A percentile compares a stretch with the other conserved stretches of the same genome.
Evolutionary conservation across 2,797 vertebrate genomes (phyloP).

Genomic region (Pangasius larnaudii): DNA sequence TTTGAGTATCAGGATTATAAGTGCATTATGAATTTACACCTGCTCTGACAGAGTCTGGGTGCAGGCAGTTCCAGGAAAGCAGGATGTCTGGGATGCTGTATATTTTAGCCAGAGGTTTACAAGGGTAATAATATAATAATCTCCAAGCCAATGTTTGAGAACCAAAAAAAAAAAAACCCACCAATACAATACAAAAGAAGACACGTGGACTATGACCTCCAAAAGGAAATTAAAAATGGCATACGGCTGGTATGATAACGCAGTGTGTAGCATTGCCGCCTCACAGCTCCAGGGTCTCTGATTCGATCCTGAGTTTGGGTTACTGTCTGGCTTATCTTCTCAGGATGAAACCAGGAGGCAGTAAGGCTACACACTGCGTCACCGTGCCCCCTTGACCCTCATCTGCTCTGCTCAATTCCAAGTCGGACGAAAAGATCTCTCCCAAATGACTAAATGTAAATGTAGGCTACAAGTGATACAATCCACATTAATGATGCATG

Average conservation of each 20-base stretch:
- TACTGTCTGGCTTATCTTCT: not conserved
- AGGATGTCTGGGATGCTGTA: not conserved
- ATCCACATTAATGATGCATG: not conserved
- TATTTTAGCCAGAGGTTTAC: conserved; percentile 1
- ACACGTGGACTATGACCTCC: not conserved
- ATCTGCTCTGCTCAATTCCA: not conserved
- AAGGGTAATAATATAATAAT: not conserved
- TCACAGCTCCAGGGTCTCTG: not conserved
- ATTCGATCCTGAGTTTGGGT: not conserved
- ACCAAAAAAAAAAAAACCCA: not conserved
- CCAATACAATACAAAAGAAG: not conserved
- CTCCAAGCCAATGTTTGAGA: not conserved
- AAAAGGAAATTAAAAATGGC: conserved; percentile 11
- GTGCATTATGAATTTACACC: not conserved
- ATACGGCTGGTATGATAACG: not conserved
- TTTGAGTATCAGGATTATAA: not conserved
- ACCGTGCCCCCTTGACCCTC: not conserved
- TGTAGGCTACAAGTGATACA: not conserved
- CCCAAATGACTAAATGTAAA: not conserved
- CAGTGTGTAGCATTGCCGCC: not conserved
- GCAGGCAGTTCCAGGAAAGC: conserved; percentile 1
- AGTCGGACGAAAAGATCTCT: not conserved
- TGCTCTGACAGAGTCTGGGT: not conserved
- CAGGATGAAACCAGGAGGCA: not conserved
- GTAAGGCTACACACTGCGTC: not conserved